Conservation (phyloP, 2,888 invertebrate species). For the Sphecodes monilicornis region DNA sequence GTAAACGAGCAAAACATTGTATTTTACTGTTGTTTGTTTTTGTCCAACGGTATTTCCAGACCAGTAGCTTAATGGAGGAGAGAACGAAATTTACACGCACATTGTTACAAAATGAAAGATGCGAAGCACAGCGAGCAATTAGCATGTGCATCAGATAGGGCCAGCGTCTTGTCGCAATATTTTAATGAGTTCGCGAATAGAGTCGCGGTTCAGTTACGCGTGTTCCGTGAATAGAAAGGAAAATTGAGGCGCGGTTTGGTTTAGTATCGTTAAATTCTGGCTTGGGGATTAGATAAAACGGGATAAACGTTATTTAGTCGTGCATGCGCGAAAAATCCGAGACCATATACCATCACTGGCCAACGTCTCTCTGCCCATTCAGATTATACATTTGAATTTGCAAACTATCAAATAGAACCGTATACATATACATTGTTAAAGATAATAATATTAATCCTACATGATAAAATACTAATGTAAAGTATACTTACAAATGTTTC, state of each 20-base stretch:
- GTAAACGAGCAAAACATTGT: neutral
- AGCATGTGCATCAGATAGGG: neutral
- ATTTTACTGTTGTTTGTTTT: neutral
- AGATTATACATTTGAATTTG: no score
- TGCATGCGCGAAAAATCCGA: no score
- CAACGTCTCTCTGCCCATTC: no score
- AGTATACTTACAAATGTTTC: no score
- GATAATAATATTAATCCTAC: no score
- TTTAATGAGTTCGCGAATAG: constrained; percentile 11
- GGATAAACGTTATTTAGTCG: constrained; percentile 14
- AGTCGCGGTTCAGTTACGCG: neutral
- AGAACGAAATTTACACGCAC: neutral
- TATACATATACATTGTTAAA: no score
- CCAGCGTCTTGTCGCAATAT: constrained; percentile 10
- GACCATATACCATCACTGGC: no score
- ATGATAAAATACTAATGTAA: no score
- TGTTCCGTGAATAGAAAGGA: constrained; percentile 22
- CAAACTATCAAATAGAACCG: no score
- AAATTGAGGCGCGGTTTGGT: constrained; percentile 3
- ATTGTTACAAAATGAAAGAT: constrained; percentile 5
- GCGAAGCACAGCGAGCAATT: neutral
- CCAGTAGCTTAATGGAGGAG: neutral
- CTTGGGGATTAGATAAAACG: constrained; percentile 28
- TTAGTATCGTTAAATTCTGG: constrained; percentile 23
- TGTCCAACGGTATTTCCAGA: neutral